Evolutionary conservation across 1,140 invertebrate genomes (phyloP).

Genomic region (Papilio aristodemus): DNA sequence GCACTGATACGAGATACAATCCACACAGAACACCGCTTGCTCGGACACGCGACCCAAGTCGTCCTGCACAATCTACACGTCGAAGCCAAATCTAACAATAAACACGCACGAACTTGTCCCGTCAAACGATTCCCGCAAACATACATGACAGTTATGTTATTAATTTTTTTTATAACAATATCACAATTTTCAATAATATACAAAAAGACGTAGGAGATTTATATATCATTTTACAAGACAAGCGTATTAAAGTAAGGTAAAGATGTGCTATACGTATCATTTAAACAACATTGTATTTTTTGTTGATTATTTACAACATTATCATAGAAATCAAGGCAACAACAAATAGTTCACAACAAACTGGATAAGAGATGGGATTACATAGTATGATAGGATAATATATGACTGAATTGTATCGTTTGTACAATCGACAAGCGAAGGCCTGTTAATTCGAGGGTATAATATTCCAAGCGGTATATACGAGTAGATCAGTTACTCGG

Average conservation of each 20-base stretch:
- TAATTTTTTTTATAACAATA: conserved; percentile 74
- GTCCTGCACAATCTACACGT: not conserved
- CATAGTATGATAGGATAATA: too few relatives aligned
- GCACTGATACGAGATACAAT: conserved; percentile 43
- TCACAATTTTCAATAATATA: conserved; percentile 80
- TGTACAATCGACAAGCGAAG: conserved; percentile 26
- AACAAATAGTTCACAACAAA: conserved; percentile 49
- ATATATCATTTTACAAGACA: conserved; percentile 72
- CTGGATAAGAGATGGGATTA: conserved; percentile 54
- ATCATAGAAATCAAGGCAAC: conserved; percentile 27
- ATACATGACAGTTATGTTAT: conserved; percentile 65
- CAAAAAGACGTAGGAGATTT: conserved; percentile 74
- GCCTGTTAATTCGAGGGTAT: conserved; percentile 31
- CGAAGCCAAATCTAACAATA: conserved; percentile 54
- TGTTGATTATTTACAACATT: conserved; percentile 57
- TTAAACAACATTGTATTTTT: conserved; percentile 52
- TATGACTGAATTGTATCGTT: conserved; percentile 56
- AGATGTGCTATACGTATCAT: conserved; percentile 57
- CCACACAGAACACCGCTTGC: not conserved
- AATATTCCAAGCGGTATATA: conserved; percentile 47
- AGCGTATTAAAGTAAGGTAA: conserved; percentile 73
- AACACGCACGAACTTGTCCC: conserved; percentile 56
- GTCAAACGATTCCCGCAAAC: conserved; percentile 63
- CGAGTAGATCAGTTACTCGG: conserved; percentile 54
- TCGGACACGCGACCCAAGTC: not conserved